Base-by-base conservation (phyloP, 1,140 invertebrate genomes). In the Tetragnatha versicolor region DNA sequence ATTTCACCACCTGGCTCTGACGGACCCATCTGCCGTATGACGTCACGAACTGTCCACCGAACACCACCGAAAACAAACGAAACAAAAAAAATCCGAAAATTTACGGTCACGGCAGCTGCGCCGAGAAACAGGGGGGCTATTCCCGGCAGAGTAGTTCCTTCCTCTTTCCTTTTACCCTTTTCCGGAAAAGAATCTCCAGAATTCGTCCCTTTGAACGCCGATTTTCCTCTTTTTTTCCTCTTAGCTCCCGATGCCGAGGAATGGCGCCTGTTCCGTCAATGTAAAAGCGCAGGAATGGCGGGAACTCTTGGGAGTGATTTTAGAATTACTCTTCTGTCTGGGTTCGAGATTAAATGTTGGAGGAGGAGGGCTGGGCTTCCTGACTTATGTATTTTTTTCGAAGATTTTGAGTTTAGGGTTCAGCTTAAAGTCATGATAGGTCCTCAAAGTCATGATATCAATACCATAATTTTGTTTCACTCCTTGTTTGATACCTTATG, bases 11-110 rank as follows among this genome's bases (percentile, higher is more conserved):
- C 33, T 55, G 45, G 55, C 42, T 47, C 33, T 25, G 37, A 70
- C 22, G 33, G 35, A 51, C 35, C 10, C 68, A 70, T 70, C 68
- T 55, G 47, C 29, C 68, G n/a, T n/a, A 25, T 55, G 68, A 70
- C 68, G 68, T 53, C 68, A 70, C 68, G 39, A 55, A 53, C 68
- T 70, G 51, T 70, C 68, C 68, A 42, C 33, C n/a, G n/a, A n/a
- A n/a, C n/a, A n/a, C n/a, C n/a, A 20, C 33, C 25, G 31, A 17
- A 9, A 53, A 53, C 17, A 22, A 22, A 22, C 27, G 27, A 70
- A 70, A 53, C 35, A 53, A 49, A 53, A 31, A 49, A 33, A 70
- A 37, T 68, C 25, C 47, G 68, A 53, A 70, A 70, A 70, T 70
- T 70, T 70, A 70, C 68, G 68, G 68, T 39, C 68, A 55, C 10